A percentile compares a stretch with the other conserved stretches of the same genome.
Conservation (phyloP, 1,140 invertebrate genomes). For the Aleiodes sp. region DNA sequence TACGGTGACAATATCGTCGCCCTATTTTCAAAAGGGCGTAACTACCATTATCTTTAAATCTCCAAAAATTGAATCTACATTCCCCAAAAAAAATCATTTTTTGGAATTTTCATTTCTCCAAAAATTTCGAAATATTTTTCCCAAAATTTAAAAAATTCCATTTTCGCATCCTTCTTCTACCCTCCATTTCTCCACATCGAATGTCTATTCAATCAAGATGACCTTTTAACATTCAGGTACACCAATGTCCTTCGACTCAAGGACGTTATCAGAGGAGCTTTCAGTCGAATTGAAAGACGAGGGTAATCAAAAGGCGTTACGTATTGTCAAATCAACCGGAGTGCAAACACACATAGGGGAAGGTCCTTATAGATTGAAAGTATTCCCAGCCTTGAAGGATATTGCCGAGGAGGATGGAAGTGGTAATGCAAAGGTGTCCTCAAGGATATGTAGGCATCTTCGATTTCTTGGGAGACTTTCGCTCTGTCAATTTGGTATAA, state of each 20-base stretch:
- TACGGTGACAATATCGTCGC: too few species aligned
- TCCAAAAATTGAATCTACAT: too few species aligned
- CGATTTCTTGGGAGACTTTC: slow-evolving; percentile 57
- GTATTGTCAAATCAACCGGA: slow-evolving; percentile 52
- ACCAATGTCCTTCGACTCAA: slow-evolving; percentile 35
- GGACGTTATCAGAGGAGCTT: slow-evolving; percentile 44
- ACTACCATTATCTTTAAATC: too few species aligned
- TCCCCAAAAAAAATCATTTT: too few species aligned
- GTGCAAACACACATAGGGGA: slow-evolving; percentile 60
- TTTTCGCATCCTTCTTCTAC: too few species aligned
- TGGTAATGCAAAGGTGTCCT: slow-evolving; percentile 34
- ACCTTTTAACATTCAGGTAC: slow-evolving; percentile 32
- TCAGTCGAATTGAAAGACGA: slow-evolving; percentile 35
- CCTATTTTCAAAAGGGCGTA: too few species aligned
- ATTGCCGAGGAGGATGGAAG: slow-evolving; percentile 48
- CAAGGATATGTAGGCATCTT: slow-evolving; percentile 50
- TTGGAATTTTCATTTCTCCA: too few species aligned
- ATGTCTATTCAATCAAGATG: background rate
- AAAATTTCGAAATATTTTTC: too few species aligned
- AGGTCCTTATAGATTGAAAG: slow-evolving; percentile 63
- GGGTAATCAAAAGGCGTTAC: slow-evolving; percentile 29
- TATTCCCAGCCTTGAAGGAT: slow-evolving; percentile 60
- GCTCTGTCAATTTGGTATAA: slow-evolving; percentile 61
- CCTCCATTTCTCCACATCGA: too few species aligned
- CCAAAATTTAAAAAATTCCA: too few species aligned